A percentile compares a stretch with the other conserved stretches of the same genome.
Evolutionary conservation across 2,888 invertebrate species (phyloP).

Genomic region (Habroteleia sp.): DNA sequence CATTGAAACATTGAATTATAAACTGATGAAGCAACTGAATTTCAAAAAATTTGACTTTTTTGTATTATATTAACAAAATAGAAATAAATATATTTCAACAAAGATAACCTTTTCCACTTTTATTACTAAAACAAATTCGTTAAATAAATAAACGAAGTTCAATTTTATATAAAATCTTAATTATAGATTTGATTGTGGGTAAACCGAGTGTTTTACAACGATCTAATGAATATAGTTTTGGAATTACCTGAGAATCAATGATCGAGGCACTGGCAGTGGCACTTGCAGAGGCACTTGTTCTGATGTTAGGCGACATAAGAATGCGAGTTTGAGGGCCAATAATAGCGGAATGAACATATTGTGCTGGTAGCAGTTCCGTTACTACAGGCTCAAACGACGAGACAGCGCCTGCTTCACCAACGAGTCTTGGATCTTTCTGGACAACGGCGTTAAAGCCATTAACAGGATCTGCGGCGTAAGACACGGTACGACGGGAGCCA

Average conservation of each 20-base stretch:
- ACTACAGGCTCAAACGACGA: constrained; percentile 47
- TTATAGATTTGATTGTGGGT: background rate
- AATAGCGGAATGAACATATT: constrained; percentile 45
- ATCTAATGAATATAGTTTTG: constrained; percentile 22
- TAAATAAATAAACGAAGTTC: too few species aligned
- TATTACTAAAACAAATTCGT: too few species aligned
- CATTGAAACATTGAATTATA: too few species aligned
- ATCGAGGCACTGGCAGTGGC: constrained; percentile 36
- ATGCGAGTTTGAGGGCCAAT: constrained; percentile 49
- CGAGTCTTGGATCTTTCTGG: constrained; percentile 66
- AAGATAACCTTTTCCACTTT: too few species aligned
- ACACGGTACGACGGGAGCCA: constrained; percentile 74
- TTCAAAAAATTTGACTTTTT: too few species aligned
- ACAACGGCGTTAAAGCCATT: constrained; percentile 78
- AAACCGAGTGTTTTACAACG: background rate
- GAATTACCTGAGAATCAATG: constrained; percentile 36
- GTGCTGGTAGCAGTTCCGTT: constrained; percentile 33
- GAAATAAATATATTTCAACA: too few species aligned
- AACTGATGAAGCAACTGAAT: too few species aligned
- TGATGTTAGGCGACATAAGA: constrained; percentile 30
- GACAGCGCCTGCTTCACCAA: constrained; percentile 26
- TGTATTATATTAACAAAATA: too few species aligned
- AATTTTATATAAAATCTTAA: too few species aligned
- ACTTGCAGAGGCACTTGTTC: constrained; percentile 33
- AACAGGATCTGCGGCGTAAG: constrained; percentile 76